Percentiles rank a stretch among this genome's conserved stretches.
These are phyloP conservation scores for Phyllostomus hastatus DNA, from an alignment of 2,113 vertebrate species.

Conservation along the genomic window DNA sequence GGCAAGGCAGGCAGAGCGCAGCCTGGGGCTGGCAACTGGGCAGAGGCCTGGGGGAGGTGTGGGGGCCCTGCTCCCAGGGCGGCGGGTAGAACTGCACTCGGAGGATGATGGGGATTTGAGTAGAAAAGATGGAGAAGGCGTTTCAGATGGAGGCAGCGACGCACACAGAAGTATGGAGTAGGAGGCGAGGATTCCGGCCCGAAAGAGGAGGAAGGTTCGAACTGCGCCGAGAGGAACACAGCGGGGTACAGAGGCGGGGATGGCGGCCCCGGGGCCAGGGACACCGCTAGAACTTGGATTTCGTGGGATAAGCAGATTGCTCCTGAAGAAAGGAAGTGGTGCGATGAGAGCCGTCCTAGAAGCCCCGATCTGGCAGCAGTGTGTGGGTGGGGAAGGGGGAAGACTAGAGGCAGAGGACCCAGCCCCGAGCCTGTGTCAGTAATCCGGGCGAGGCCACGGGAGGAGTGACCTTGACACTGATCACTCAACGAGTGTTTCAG, in stretches of 20 bases:
- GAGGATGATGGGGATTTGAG: background rate
- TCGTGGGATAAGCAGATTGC: background rate
- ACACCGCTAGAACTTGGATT: background rate
- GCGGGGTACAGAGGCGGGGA: too few relatives aligned
- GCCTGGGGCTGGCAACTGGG: background rate
- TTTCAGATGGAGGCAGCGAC: background rate
- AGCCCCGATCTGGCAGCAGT: background rate
- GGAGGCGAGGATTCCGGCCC: background rate
- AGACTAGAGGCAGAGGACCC: background rate
- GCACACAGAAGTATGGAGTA: fast-evolving
- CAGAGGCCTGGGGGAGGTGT: background rate
- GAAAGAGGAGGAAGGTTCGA: background rate
- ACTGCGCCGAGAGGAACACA: background rate
- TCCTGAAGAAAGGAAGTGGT: background rate
- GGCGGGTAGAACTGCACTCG: background rate
- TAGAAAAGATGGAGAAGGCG: background rate
- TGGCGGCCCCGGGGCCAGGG: background rate
- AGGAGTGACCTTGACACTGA: background rate
- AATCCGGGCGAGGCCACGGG: background rate
- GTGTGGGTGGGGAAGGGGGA: background rate
- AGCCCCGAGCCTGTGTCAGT: background rate
- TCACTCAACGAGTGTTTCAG: too few relatives aligned
- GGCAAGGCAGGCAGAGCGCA: background rate
- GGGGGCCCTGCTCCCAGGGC: background rate
- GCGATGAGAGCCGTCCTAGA: background rate